phyloP scores from a whole-genome alignment of 2,113 vertebrate genomes.

The Macquaria australasica region DNA sequence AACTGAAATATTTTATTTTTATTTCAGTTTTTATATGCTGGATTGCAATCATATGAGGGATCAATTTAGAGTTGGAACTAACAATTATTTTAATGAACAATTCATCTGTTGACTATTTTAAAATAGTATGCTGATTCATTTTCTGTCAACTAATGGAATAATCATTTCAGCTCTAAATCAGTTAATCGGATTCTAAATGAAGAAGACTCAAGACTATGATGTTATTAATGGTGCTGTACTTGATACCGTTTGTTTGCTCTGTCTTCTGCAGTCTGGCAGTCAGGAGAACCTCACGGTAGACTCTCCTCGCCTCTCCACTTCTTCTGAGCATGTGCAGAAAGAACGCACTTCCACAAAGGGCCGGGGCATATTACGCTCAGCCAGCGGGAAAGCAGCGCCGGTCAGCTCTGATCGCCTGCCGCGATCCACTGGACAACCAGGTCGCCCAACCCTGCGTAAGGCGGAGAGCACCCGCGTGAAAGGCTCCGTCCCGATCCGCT shows the following conservation, averaged over 20 bases:
- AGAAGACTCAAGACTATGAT: neutral
- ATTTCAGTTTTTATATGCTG: neutral
- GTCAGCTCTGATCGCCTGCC: constrained; percentile 83
- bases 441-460: constrained; percentile 86
- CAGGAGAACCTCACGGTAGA: constrained; percentile 94
- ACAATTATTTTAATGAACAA: neutral
- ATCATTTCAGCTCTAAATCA: no score
- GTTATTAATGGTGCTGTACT: neutral
- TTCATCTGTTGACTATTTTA: no score
- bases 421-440: constrained; percentile 76
- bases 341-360: constrained; percentile 80
- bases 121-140: no score
- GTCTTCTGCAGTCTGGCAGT: constrained; percentile 87
- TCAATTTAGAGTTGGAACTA: neutral
- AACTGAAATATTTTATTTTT: no score
- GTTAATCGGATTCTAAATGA: no score
- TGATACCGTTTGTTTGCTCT: neutral
- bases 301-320: constrained; percentile 90
- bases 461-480: constrained; percentile 88
- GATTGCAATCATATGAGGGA: neutral
- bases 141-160: neutral
- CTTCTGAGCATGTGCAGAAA: constrained; percentile 86
- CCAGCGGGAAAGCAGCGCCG: constrained; percentile 86
- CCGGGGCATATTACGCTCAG: constrained; percentile 89
- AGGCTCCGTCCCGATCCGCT: constrained; percentile 83